Evolutionary conservation across 1,140 invertebrate genomes (phyloP), one percentile per base, ranked within the genome.

Genomic region (Daktulosphaira vitifoliae): DNA sequence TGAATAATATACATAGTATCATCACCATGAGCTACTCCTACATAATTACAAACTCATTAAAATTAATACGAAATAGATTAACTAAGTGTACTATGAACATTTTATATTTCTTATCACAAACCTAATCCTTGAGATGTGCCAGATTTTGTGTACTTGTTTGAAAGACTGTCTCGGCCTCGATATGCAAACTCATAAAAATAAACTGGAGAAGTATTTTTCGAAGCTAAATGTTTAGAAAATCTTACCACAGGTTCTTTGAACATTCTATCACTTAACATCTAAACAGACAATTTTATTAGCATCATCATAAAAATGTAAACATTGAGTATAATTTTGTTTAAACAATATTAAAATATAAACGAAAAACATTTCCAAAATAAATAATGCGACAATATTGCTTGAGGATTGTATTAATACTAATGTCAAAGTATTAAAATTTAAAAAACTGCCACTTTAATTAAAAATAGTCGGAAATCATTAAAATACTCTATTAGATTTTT

Each of bases 141-240:
- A 20, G 44, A 20, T 29, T 15, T 48, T 26, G 65, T 39, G 54
- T 67, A 68, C 18, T 54, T 39, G n/a, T 80, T 72, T n/a, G 77
- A 79, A 3, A 82, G 70, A 69, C 81, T 83, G 16, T 75, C 62
- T n/a, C 72, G 69, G 3, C 76, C 80, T 38, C 76, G 75, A 66
- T 81, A 83, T 2, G 73, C 69, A 68, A 80, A 85, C 15, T 76
- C 72, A 69, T 84, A 84, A 71, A 79, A 75, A 73, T 81, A 82
- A 2, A 84, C 78, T 0, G 83, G 80, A 66, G 79, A 78, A 5
- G 50, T 72, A 26, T 77, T 78, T n/a, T 71, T 71, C 44, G 70
- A 69, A 0, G 81, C 79, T 70, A 84, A 81, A 20, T 80, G 68
- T 68, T 75, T 75, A 0, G 80, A 80, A 52, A 80, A 73, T 68